A percentile compares a stretch with the other conserved stretches of the same genome.
Conservation (phyloP, 2,888 invertebrate species). For the Blera fallax region DNA sequence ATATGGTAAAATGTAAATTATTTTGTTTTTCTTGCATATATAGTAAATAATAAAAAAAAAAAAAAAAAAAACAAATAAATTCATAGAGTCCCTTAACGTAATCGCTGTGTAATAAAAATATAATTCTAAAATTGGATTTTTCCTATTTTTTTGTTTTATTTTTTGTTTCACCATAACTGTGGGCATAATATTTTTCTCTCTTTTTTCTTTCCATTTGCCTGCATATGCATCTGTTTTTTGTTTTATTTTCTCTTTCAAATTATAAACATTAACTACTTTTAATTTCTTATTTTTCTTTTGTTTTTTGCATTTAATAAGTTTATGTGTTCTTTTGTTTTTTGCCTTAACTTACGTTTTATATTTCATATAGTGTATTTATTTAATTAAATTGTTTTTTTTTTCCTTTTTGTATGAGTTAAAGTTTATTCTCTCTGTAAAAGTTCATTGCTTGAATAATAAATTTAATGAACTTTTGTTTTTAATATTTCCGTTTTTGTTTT, state of each 20-base stretch:
- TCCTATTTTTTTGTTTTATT: constrained; percentile 29
- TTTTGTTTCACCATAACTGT: constrained; percentile 57
- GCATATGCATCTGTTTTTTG: constrained; percentile 56
- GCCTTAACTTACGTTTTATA: constrained; percentile 75
- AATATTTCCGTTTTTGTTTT: constrained; percentile 43
- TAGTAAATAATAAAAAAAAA: constrained; percentile 22
- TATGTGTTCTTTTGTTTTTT: constrained; percentile 70
- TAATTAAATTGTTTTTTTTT: constrained; percentile 71
- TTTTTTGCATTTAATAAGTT: constrained; percentile 62
- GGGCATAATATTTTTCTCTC: constrained; percentile 43
- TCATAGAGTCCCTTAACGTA: constrained; percentile 62
- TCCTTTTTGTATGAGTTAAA: constrained; percentile 54
- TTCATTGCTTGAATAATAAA: constrained; percentile 69
- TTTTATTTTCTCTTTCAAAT: constrained; percentile 73
- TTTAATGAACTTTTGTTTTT: constrained; percentile 59
- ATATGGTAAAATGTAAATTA: constrained; percentile 52
- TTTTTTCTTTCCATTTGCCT: constrained; percentile 65
- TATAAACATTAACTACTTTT: constrained; percentile 75
- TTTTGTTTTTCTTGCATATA: constrained; percentile 26
- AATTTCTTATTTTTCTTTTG: constrained; percentile 64
- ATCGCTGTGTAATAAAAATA: constrained; percentile 59
- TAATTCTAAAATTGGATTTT: constrained; percentile 62
- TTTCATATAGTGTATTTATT: constrained; percentile 74
- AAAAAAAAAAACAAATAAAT: constrained; percentile 62
- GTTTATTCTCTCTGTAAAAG: constrained; percentile 56